Percentiles rank a stretch among this genome's conserved stretches.
Conservation (phyloP, 2,797 vertebrate genomes). For the Tenualosa thibaudeaui region DNA sequence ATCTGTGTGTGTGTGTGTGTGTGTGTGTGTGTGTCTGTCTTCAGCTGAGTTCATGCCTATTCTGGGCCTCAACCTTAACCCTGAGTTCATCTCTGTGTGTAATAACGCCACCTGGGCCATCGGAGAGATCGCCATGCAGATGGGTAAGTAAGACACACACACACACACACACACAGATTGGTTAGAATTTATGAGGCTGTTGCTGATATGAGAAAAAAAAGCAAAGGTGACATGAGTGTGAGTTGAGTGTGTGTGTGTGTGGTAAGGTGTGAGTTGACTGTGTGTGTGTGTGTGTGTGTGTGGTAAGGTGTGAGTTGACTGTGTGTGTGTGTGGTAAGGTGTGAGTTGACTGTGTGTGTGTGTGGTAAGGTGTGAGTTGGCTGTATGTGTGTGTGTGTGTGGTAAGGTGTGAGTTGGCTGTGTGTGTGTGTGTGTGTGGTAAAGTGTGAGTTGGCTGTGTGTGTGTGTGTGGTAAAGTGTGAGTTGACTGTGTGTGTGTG, state of each 20-base stretch:
- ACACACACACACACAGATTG: neutral
- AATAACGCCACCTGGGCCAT: slow-evolving; percentile 98
- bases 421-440: neutral
- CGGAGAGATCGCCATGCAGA: slow-evolving; percentile 96
- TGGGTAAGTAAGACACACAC: slow-evolving; percentile 77
- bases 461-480: too few species aligned
- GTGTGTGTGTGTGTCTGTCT: slow-evolving; percentile 67
- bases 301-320: neutral
- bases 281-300: neutral
- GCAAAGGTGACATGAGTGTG: too few species aligned
- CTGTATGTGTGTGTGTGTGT: neutral
- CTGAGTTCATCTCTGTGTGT: slow-evolving; percentile 95
- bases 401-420: neutral
- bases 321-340: neutral
- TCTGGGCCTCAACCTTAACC: slow-evolving; percentile 92
- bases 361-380: too few species aligned
- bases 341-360: too few species aligned
- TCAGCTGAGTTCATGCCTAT: slow-evolving; percentile 96
- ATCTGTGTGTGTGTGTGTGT: slow-evolving; percentile 25
- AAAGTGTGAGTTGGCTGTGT: too few species aligned
- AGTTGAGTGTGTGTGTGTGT: too few species aligned
- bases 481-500: neutral
- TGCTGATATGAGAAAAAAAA: too few species aligned
- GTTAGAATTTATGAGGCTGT: too few species aligned
- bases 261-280: too few species aligned